Percentiles rank a stretch among this genome's conserved stretches.
Conservation (phyloP, 2,888 invertebrate genomes). For the Flexamia atlantica region DNA sequence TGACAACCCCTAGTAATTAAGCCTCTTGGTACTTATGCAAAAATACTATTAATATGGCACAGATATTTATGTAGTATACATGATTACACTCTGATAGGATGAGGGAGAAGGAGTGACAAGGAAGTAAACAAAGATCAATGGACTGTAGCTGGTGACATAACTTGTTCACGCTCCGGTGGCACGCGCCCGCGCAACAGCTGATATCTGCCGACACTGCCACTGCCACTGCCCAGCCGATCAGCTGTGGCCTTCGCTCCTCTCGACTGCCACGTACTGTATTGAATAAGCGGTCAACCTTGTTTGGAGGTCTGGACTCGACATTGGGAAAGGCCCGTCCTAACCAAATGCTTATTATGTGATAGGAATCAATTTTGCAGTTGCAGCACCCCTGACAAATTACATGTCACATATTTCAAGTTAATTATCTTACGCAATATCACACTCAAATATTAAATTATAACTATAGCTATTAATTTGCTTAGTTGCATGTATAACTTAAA, state of each 20-base stretch:
- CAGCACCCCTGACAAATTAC: background rate
- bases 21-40: no score
- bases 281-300: constrained; percentile 53
- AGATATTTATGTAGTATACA: constrained; percentile 73
- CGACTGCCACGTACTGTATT: constrained; percentile 40
- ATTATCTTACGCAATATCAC: no score
- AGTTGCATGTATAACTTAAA: no score
- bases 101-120: background rate
- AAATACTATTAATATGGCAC: no score
- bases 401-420: no score
- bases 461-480: no score
- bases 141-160: constrained; percentile 37
- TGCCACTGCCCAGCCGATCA: constrained; percentile 19
- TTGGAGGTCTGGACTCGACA: constrained; percentile 28
- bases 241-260: constrained; percentile 21
- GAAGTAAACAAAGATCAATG: constrained; percentile 37
- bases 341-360: constrained; percentile 23
- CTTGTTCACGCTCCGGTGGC: constrained; percentile 21
- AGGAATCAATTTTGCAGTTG: background rate
- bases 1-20: no score
- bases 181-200: constrained; percentile 12
- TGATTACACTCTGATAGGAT: constrained; percentile 89
- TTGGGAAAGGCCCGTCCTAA: constrained; percentile 15
- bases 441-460: no score
- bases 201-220: constrained; percentile 6